Base-by-base conservation (phyloP, 2,888 invertebrate genomes). In the Encarsia formosa region DNA sequence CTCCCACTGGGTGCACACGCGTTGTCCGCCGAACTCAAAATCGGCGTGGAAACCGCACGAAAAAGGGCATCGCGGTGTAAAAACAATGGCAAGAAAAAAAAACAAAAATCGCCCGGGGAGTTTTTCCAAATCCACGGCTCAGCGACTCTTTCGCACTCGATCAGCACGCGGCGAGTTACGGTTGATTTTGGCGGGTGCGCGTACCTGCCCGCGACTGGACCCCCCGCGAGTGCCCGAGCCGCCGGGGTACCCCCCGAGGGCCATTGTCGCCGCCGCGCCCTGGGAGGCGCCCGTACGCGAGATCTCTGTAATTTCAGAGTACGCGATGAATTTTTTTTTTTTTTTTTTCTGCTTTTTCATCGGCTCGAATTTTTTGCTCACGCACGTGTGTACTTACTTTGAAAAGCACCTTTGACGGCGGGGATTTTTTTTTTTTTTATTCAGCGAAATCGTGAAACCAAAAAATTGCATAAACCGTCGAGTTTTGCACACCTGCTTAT, bases 241-340 rank as follows among this genome's bases (percentile, higher is more conserved):
- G 49, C 49, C 49, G 59, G 61, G 54, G 59, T 63, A 52, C 63
- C 40, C 23, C 40, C 59, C 54, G 61, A 66, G 64, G 65, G 64
- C 65, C 66, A 70, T 73, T 73, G 73, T 73, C 69, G 66, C 67
- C 68, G 69, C 65, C 70, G 66, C 61, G 64, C 70, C 38, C 42
- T 50, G 50, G 50, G 47, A 52, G 52, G 52, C 34, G 26, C 15
- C n/a, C n/a, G n/a, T n/a, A n/a, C 45, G 42, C 24, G 49, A 24
- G 6, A n/a, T n/a, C 50, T 46, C 53, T 41, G 44, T 54, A 52
- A 59, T 56, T 46, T 48, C 32, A 39, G 29, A 13, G 8, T 9
- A 8, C 29, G 29, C 29, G 8, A 13, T 9, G 8, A 13, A 29
- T 29, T 29, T 29, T 29, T 29, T 29, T 29, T 8, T 13, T 13